Percentiles rank a stretch among this genome's conserved stretches.
These are phyloP conservation scores for Drosophila dives DNA, from an alignment of 2,888 invertebrate species.

Conservation along the genomic window DNA sequence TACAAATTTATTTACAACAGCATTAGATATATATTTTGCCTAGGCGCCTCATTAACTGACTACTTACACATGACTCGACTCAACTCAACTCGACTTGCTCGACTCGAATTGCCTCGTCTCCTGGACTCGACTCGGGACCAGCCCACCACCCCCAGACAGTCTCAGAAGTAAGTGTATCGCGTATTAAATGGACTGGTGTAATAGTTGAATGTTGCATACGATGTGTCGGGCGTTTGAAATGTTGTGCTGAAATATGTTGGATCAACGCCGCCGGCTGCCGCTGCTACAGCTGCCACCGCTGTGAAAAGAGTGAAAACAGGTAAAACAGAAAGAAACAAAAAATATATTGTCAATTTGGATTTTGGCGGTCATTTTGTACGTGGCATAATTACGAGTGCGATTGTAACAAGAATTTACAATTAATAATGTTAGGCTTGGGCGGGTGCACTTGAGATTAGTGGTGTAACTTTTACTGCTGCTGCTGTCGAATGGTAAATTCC, in stretches of 20 bases:
- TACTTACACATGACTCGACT: conserved; percentile 69
- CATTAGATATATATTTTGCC: conserved; percentile 63
- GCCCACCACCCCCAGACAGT: neutral
- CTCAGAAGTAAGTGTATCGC: conserved; percentile 77
- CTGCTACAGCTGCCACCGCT: conserved; percentile 63
- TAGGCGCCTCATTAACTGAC: conserved; percentile 67
- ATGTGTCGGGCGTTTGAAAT: conserved; percentile 73
- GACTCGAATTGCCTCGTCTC: conserved; percentile 11
- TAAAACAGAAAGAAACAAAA: conserved; percentile 19
- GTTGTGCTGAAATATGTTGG: conserved; percentile 70
- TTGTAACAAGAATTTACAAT: conserved; percentile 26
- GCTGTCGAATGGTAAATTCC: conserved; percentile 68
- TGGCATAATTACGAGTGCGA: conserved; percentile 36
- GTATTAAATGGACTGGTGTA: conserved; percentile 78
- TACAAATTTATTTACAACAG: conserved; percentile 73
- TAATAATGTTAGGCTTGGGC: conserved; percentile 51
- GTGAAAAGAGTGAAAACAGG: conserved; percentile 24
- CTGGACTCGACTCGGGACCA: conserved; percentile 7
- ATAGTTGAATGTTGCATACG: conserved; percentile 79
- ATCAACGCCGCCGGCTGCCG: conserved; percentile 60
- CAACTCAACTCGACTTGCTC: conserved; percentile 18
- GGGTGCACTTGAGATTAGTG: conserved; percentile 67
- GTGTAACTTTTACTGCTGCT: conserved; percentile 38
- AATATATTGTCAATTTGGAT: conserved; percentile 29
- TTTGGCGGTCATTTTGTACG: conserved; percentile 41